Percentiles rank a stretch among this genome's conserved stretches.
Conservation (phyloP, 2,113 vertebrate species). For the Acanthisitta chloris region DNA sequence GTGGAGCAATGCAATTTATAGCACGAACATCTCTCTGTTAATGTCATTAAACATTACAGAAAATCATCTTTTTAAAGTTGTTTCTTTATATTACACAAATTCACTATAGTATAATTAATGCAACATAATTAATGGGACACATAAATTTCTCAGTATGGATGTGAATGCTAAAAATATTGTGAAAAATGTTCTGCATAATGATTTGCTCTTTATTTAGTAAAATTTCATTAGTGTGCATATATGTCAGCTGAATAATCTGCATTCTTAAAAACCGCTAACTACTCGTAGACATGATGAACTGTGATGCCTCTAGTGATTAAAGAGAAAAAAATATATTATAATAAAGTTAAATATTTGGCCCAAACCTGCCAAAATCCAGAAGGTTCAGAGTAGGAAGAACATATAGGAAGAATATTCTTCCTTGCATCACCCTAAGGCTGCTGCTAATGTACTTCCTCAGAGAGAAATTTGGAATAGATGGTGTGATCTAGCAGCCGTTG, state of each 20-base stretch:
- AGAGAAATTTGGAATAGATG: background rate
- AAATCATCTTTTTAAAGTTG: background rate
- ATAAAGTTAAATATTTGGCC: background rate
- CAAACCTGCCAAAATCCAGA: background rate
- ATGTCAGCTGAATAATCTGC: slow-evolving; percentile 43
- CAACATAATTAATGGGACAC: slow-evolving; percentile 28
- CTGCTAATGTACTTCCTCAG: background rate
- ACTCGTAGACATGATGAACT: slow-evolving; percentile 24
- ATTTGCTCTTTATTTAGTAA: slow-evolving; percentile 50
- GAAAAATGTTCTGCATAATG: slow-evolving; percentile 9
- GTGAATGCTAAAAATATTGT: slow-evolving; percentile 29
- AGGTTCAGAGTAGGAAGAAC: background rate
- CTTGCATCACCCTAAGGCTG: background rate
- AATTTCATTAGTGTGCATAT: slow-evolving; percentile 42
- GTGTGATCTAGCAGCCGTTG: background rate
- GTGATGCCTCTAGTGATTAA: background rate
- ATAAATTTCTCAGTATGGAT: background rate
- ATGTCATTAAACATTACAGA: background rate
- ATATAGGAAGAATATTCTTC: background rate
- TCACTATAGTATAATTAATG: slow-evolving; percentile 27
- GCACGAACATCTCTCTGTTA: background rate
- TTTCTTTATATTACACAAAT: slow-evolving; percentile 8
- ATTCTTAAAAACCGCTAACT: slow-evolving; percentile 31
- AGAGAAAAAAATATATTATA: background rate
- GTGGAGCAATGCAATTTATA: background rate